Evolutionary conservation across 2,888 invertebrate species (phyloP).

Genomic region (Tetragonisca angustula): DNA sequence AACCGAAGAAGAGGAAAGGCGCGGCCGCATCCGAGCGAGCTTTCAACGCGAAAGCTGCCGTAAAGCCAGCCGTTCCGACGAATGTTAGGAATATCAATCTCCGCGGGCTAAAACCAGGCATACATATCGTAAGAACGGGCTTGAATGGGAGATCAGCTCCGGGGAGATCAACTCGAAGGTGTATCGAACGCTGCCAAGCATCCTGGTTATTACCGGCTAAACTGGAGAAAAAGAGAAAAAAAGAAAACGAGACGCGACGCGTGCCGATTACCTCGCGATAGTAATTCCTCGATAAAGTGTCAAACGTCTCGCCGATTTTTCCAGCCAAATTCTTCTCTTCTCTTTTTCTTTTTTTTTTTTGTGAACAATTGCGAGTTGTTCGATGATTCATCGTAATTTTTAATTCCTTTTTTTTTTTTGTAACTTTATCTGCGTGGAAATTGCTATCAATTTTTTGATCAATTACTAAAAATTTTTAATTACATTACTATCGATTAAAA

Average conservation of each 20-base stretch:
- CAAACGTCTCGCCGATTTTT: neutral
- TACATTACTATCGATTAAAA: too few species aligned
- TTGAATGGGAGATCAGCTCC: conserved; percentile 67
- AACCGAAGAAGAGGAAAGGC: too few species aligned
- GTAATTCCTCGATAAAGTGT: neutral
- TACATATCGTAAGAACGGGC: conserved; percentile 73
- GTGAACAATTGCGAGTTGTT: too few species aligned
- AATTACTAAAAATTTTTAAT: too few species aligned
- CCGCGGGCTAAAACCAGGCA: conserved; percentile 71
- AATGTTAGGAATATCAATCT: conserved; percentile 75
- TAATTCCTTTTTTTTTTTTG: too few species aligned
- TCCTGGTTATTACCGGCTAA: conserved; percentile 36
- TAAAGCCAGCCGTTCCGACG: conserved; percentile 75
- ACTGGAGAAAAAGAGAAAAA: neutral
- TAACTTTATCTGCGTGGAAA: too few species aligned
- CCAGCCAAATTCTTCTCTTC: neutral
- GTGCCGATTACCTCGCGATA: neutral
- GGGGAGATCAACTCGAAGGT: conserved; percentile 61
- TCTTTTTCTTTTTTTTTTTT: too few species aligned
- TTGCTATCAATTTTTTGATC: too few species aligned
- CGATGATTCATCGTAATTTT: neutral
- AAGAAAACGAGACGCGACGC: conserved; percentile 31
- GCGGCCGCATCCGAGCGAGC: conserved; percentile 42
- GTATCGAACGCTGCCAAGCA: conserved; percentile 73
- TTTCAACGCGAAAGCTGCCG: conserved; percentile 73